A percentile compares a stretch with the other conserved stretches of the same genome.
Conservation (phyloP, 2,797 vertebrate species). For the Discoglossus pictus region DNA sequence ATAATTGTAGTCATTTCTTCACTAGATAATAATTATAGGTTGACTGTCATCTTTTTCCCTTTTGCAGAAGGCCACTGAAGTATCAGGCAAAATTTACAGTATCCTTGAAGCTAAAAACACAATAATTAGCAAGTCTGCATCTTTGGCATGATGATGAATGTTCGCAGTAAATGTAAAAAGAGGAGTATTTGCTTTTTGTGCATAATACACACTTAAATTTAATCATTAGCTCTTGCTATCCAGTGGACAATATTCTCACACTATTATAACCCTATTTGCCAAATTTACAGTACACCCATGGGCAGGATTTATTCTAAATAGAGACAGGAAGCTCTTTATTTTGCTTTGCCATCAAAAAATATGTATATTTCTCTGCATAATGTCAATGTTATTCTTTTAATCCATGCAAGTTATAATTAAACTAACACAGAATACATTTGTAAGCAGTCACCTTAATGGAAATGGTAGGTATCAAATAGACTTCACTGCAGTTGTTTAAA, state of each 20-base stretch:
- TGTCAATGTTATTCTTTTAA: no score
- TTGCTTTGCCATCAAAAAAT: constrained; percentile 56
- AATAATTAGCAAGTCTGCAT: constrained; percentile 73
- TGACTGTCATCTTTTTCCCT: constrained; percentile 69
- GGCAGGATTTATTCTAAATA: constrained; percentile 85
- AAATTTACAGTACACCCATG: constrained; percentile 76
- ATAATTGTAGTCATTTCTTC: constrained; percentile 77
- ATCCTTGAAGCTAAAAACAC: constrained; percentile 77
- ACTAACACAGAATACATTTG: no score
- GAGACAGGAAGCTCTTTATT: constrained; percentile 65
- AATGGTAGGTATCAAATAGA: no score
- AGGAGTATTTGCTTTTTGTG: constrained; percentile 74
- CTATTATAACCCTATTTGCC: constrained; percentile 81
- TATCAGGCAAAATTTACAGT: constrained; percentile 76
- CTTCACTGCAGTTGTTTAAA: no score
- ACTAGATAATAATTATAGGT: constrained; percentile 70
- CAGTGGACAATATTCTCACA: constrained; percentile 72
- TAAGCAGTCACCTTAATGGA: no score
- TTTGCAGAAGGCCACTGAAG: constrained; percentile 73
- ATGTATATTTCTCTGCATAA: constrained; percentile 9
- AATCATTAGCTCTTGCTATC: constrained; percentile 82
- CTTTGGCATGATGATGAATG: constrained; percentile 78
- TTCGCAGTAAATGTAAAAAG: constrained; percentile 70
- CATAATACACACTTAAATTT: constrained; percentile 80
- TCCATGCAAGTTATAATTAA: no score